Conservation (phyloP, 2,113 vertebrate genomes). For the Pollachius pollachius region DNA sequence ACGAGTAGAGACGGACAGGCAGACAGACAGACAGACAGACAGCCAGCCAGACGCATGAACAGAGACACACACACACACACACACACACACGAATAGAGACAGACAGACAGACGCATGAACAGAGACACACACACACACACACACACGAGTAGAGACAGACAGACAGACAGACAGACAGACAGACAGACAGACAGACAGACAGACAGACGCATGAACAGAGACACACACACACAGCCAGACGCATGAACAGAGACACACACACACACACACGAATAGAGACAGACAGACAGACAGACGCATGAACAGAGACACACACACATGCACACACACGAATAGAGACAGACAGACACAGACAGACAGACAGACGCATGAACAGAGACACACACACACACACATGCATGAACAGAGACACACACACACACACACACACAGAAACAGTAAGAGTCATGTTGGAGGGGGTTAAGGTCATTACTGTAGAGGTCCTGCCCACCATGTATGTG, state of each 20-base stretch:
- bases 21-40: not conserved
- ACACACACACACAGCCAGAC: constrained; percentile 4
- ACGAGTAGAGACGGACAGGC: too few relatives aligned
- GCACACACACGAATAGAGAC: not conserved
- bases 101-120: not conserved
- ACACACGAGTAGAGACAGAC: constrained; percentile 2
- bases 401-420: not conserved
- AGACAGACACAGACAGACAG: not conserved
- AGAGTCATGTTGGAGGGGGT: too few relatives aligned
- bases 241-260: not conserved
- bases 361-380: not conserved
- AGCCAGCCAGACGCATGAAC: too few relatives aligned
- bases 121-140: not conserved
- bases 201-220: constrained; percentile 6
- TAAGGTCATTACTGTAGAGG: too few relatives aligned
- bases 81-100: not conserved
- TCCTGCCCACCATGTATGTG: too few relatives aligned
- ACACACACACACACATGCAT: constrained; percentile 5
- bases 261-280: not conserved
- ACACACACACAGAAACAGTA: too few relatives aligned
- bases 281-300: too few relatives aligned
- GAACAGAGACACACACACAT: constrained; percentile 1
- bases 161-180: too few relatives aligned
- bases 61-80: not conserved
- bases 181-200: not conserved